phyloP scores from a whole-genome alignment of 1,140 invertebrate genomes.

The Leptopilina boulardi region DNA sequence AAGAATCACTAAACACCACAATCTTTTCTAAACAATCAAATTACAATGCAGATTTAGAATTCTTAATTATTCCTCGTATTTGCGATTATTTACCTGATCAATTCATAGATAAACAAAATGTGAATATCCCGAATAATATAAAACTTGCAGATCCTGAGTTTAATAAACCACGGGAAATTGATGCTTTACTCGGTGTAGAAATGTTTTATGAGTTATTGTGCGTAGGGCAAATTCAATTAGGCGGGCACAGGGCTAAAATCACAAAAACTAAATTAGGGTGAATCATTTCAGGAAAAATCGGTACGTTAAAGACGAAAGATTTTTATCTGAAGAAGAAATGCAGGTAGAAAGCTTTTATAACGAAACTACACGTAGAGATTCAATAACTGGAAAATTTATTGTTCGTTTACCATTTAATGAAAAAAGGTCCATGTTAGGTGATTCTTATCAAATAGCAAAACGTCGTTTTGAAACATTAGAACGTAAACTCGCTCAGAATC shows the following conservation, averaged over 20 bases:
- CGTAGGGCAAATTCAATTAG: conserved; percentile 28
- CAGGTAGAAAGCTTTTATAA: conserved; percentile 11
- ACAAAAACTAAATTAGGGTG: not conserved
- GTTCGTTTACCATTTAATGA: not conserved
- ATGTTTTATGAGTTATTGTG: conserved; percentile 10
- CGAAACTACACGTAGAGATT: not conserved
- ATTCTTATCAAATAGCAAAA: conserved; percentile 25
- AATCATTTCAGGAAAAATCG: not conserved
- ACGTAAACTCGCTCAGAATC: conserved; percentile 27
- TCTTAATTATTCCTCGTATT: not conserved
- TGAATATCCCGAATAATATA: not conserved
- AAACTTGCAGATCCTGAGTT: too few species aligned
- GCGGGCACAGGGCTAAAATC: not conserved
- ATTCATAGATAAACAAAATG: not conserved
- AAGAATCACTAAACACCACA: not conserved
- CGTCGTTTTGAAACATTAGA: conserved; percentile 32
- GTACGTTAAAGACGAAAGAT: not conserved
- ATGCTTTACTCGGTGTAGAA: not conserved
- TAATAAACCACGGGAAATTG: not conserved
- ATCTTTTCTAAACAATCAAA: not conserved
- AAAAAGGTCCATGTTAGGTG: not conserved
- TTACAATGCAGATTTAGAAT: not conserved
- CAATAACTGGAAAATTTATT: not conserved
- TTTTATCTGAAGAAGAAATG: not conserved
- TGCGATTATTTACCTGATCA: not conserved